A percentile compares a stretch with the other conserved stretches of the same genome.
These are phyloP conservation scores for Drosophila rufa DNA, from an alignment of 1,140 invertebrate genomes.

Conservation along the genomic window DNA sequence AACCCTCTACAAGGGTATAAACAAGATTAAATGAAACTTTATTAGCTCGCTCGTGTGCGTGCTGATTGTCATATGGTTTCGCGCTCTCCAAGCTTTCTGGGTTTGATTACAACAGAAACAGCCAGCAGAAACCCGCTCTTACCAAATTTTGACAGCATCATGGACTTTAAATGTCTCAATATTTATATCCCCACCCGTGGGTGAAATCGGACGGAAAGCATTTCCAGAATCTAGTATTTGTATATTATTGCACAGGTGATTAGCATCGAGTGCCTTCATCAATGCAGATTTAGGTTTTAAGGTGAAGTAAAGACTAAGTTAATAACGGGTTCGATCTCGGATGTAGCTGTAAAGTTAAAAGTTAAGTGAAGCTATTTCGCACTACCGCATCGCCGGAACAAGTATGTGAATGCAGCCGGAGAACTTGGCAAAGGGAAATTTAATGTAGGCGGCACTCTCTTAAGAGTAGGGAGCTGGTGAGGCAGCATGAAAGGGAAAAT, in stretches of 20 bases:
- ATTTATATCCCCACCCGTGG: conserved; percentile 15
- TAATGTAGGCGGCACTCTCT: background rate
- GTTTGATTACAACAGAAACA: conserved; percentile 21
- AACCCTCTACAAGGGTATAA: background rate
- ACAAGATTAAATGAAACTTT: conserved; percentile 62
- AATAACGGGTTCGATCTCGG: conserved; percentile 16
- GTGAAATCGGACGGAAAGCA: conserved; percentile 10
- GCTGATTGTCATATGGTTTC: conserved; percentile 37
- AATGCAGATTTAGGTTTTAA: no score
- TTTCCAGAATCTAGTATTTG: no score
- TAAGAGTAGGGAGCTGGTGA: background rate
- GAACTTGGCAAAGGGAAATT: background rate
- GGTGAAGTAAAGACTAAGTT: conserved; percentile 12
- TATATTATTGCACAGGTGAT: no score
- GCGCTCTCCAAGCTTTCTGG: conserved; percentile 51
- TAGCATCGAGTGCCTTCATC: background rate
- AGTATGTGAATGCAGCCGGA: background rate
- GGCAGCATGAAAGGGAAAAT: background rate
- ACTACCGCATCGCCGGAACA: background rate
- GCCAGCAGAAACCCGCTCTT: conserved; percentile 50
- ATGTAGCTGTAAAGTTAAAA: background rate
- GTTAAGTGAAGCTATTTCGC: no score
- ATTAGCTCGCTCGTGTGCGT: conserved; percentile 37
- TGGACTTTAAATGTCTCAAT: conserved; percentile 28
- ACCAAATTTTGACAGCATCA: conserved; percentile 58